Base-by-base conservation (phyloP, 2,888 invertebrate species). In the Drosophila colorata region DNA sequence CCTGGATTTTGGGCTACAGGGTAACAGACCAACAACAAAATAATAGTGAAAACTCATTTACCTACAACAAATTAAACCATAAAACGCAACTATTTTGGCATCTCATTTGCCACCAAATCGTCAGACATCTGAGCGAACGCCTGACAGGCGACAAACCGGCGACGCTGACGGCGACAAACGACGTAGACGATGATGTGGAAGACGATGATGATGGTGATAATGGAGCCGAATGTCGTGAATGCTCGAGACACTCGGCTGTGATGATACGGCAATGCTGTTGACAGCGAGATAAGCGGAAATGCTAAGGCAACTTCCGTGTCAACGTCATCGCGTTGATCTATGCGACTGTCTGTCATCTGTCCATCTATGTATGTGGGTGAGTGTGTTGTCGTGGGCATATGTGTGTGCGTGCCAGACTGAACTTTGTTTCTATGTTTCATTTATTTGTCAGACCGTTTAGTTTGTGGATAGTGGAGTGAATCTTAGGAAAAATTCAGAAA, bases 31-130 rank as follows among this genome's bases (percentile, higher is more conserved):
- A 48, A 47, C 52, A 69, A 59, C 59, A 59, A 64, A 64, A 64
- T 41, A 66, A 74, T 67, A 61, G 61, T 58, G 65, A 52, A 74
- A 80, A 76, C 74, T 76, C 83, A 80, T 78, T 83, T 86, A 86
- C 70, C 83, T 74, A 69, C 69, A 69, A 69, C 58, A 59, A 70
- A 74, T 69, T 72, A 55, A 65, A 68, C 57, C 78, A 75, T 77
- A 82, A 82, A 83, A 83, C 68, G 80, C 80, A 80, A 83, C 78
- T 86, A 85, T 83, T 86, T 83, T 83, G 82, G 86, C 80, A 78
- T 74, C 76, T 75, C 83, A 74, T 83, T 82, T 80, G 67, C 71
- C 67, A 76, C 61, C 55, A 77, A 80, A 80, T 68, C 58, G 80
- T 75, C 55, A 56, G 63, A 57, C 61, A 63, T 64, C 72, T 66